Base-by-base conservation (phyloP, 2,797 vertebrate species). In the Macropodus opercularis region DNA sequence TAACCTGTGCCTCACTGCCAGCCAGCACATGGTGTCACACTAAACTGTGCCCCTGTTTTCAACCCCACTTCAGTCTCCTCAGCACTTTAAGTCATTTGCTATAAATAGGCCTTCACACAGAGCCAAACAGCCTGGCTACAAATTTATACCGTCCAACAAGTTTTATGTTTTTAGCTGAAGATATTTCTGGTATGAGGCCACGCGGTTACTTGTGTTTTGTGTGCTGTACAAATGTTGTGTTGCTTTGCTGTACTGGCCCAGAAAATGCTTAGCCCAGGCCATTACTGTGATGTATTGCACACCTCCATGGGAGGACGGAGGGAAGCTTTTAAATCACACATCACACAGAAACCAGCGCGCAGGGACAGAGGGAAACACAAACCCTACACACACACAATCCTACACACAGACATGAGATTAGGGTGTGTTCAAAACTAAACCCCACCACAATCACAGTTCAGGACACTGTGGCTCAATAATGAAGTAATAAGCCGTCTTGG, bases 281-380 rank as follows among this genome's bases (percentile, higher is more conserved):
- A 47, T 80, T 74, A 78, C 46, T 15, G 56, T 83, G 63, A 90
- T 87, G 83, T 81, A 85, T 76, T 69, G 81, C 65, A 19, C 67
- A 59, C 65, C 63, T 77, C 69, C 63, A 53, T 4, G 17, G 74
- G 69, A 79, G 82, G 79, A 59, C 52, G 17, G 19, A 54, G 35
- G 55, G 65, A 68, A 54, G 77, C 59, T 69, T 83, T 81, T 85
- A 83, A 85, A 85, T 89, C 82, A 75, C 68, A 66, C 58, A 57
- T 50, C 23, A 23, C 29, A 29, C 24, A 23, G 23, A 51, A 18
- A n/a, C 6, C 6, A 7, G 29, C 1, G 3, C 23, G 21, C 29
- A 36, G 44, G 35, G 8, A 38, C 35, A 46, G 31, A 12, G 18
- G 38, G 6, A 39, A 21, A 19, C 29, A 43, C 29, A 21, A 4